A percentile compares a stretch with the other conserved stretches of the same genome.
phyloP scores from a whole-genome alignment of 1,140 invertebrate species.

The Drosophila murphyi region DNA sequence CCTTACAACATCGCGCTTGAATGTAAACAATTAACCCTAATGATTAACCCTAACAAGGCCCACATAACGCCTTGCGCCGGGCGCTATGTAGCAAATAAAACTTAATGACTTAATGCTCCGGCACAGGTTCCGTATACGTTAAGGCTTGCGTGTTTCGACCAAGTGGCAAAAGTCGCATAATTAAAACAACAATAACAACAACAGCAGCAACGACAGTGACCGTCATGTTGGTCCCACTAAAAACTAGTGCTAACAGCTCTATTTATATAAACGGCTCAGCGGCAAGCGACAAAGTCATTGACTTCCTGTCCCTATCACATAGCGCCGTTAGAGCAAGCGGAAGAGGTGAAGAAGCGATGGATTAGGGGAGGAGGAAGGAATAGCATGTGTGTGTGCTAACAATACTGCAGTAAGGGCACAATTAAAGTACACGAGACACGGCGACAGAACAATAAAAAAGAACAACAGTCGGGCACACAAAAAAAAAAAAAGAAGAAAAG shows the following conservation, averaged over 20 bases:
- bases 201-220: slow-evolving; percentile 22
- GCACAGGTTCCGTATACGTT: slow-evolving; percentile 30
- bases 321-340: slow-evolving; percentile 7
- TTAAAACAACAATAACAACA: slow-evolving; percentile 51
- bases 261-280: slow-evolving; percentile 67
- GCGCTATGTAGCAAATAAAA: slow-evolving; percentile 71
- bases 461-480: slow-evolving; percentile 51
- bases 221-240: slow-evolving; percentile 54
- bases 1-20: slow-evolving; percentile 58
- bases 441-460: slow-evolving; percentile 56
- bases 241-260: slow-evolving; percentile 70
- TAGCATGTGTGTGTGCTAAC: slow-evolving; percentile 50
- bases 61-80: not conserved
- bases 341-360: not conserved
- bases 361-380: not conserved
- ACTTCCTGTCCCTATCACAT: slow-evolving; percentile 58
- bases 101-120: slow-evolving; percentile 75
- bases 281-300: slow-evolving; percentile 69
- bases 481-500: not conserved
- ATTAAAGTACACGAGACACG: slow-evolving; percentile 74
- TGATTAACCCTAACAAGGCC: slow-evolving; percentile 57
- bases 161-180: slow-evolving; percentile 74
- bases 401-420: slow-evolving; percentile 64
- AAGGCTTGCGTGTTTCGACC: slow-evolving; percentile 48
- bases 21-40: slow-evolving; percentile 82